Evolutionary conservation across 2,888 invertebrate genomes (phyloP).

Genomic region (Andrena flavipes): DNA sequence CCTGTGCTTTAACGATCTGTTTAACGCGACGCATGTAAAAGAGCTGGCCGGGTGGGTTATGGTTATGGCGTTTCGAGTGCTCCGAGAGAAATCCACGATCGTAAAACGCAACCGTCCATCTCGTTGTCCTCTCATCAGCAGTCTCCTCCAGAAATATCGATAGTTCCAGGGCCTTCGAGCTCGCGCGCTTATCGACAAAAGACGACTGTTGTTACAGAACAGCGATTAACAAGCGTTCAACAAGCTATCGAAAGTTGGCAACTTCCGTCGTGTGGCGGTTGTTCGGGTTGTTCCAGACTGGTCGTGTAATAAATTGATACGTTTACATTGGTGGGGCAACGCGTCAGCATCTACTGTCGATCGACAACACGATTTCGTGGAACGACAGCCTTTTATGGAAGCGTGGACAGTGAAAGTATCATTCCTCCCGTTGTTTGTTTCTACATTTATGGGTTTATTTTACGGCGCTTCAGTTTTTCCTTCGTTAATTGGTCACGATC

Average conservation of each 20-base stretch:
- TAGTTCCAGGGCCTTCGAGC: conserved; percentile 36
- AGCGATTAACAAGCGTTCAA: conserved; percentile 52
- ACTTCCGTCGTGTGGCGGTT: conserved; percentile 11
- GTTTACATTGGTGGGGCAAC: not conserved
- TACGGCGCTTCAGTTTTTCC: not conserved
- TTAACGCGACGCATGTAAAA: conserved; percentile 3
- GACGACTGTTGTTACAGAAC: conserved; percentile 35
- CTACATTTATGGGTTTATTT: not conserved
- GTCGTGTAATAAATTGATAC: conserved; percentile 12
- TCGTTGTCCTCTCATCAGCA: not conserved
- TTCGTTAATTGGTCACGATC: not conserved
- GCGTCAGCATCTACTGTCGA: not conserved
- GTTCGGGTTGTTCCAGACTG: conserved; percentile 19
- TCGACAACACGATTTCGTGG: not conserved
- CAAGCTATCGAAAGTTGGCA: conserved; percentile 55
- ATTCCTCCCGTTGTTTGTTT: not conserved
- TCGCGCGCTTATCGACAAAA: conserved; percentile 23
- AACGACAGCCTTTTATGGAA: not conserved
- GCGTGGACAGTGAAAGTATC: not conserved
- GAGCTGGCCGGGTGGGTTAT: not conserved
- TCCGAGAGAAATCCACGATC: conserved; percentile 23
- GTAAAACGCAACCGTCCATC: conserved; percentile 43
- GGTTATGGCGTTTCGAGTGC: conserved; percentile 21
- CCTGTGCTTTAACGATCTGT: not conserved
- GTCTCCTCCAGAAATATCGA: conserved; percentile 47